A percentile compares a stretch with the other conserved stretches of the same genome.
Evolutionary conservation across 2,797 vertebrate genomes (phyloP).

Genomic region (Chelon labrosus): DNA sequence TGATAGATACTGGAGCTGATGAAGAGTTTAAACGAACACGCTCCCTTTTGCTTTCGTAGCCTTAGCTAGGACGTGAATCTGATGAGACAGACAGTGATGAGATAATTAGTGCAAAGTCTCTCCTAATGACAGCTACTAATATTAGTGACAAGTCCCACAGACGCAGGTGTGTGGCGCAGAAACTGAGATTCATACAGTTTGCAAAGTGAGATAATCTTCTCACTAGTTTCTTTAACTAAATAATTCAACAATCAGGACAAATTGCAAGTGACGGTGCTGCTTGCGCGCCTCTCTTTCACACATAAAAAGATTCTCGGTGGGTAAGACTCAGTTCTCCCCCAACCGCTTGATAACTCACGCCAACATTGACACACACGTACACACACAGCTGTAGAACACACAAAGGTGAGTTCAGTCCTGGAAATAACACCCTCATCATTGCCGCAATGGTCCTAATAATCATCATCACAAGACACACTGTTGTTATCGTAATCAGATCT

Average conservation of each 20-base stretch:
- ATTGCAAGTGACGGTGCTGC: slow-evolving; percentile 40
- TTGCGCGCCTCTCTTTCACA: slow-evolving; percentile 59
- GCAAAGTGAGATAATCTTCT: slow-evolving; percentile 52
- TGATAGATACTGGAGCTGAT: slow-evolving; percentile 30
- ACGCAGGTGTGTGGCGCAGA: slow-evolving; percentile 58
- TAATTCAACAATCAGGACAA: slow-evolving; percentile 45
- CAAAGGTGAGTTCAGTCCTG: slow-evolving; percentile 61
- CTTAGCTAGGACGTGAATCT: slow-evolving; percentile 45
- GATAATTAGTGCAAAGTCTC: slow-evolving; percentile 70
- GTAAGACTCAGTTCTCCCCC: slow-evolving; percentile 35
- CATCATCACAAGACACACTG: slow-evolving; percentile 65
- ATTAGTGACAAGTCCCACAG: slow-evolving; percentile 66
- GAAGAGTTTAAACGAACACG: slow-evolving; percentile 52
- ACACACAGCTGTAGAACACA: slow-evolving; percentile 42
- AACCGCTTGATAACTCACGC: slow-evolving; percentile 28
- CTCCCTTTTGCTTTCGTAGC: slow-evolving; percentile 41
- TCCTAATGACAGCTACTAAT: slow-evolving; percentile 70
- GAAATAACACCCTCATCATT: slow-evolving; percentile 70
- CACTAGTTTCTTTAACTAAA: slow-evolving; percentile 43
- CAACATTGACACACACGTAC: slow-evolving; percentile 15
- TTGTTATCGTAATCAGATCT: slow-evolving; percentile 80
- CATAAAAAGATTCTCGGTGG: slow-evolving; percentile 51
- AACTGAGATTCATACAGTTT: slow-evolving; percentile 49
- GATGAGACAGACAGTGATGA: slow-evolving; percentile 64
- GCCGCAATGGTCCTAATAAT: slow-evolving; percentile 68